Evolutionary conservation across 1,140 invertebrate genomes (phyloP).

Genomic region (Drosophila arizonae): DNA sequence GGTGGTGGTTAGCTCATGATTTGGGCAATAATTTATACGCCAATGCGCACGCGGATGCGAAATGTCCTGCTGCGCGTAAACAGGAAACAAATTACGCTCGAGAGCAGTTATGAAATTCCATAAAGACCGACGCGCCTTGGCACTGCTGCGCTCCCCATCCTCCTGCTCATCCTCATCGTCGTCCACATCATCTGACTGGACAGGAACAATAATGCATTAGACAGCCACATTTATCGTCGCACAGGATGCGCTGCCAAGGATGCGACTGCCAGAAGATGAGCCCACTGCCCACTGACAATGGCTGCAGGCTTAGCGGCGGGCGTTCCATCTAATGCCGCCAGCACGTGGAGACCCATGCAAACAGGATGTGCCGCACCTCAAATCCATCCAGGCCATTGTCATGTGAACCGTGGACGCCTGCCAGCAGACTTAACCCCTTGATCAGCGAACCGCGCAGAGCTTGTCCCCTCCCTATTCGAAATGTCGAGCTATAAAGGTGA

Average conservation of each 20-base stretch:
- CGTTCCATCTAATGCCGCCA: constrained; percentile 33
- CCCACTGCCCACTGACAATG: constrained; percentile 36
- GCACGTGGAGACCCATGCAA: constrained; percentile 49
- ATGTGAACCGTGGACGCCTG: constrained; percentile 66
- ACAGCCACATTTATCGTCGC: constrained; percentile 33
- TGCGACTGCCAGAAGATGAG: constrained; percentile 22
- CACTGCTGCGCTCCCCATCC: constrained; percentile 19
- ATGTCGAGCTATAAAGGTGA: not conserved
- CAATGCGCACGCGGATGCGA: constrained; percentile 72
- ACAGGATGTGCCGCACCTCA: constrained; percentile 30
- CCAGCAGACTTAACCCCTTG: constrained; percentile 32
- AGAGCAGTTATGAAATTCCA: constrained; percentile 80
- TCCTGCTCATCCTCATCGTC: not conserved
- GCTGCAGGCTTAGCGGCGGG: constrained; percentile 40
- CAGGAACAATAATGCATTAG: constrained; percentile 80
- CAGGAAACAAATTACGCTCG: constrained; percentile 80
- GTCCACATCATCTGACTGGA: constrained; percentile 62
- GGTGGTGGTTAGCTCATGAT: constrained; percentile 59
- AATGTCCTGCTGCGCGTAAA: constrained; percentile 79
- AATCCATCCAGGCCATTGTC: constrained; percentile 64
- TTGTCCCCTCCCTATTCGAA: not conserved
- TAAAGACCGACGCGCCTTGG: constrained; percentile 49
- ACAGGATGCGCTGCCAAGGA: constrained; percentile 32
- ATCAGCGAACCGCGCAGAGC: not conserved
- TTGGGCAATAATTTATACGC: constrained; percentile 78